Conservation (phyloP, 2,113 vertebrate species). For the Candoia aspera region DNA sequence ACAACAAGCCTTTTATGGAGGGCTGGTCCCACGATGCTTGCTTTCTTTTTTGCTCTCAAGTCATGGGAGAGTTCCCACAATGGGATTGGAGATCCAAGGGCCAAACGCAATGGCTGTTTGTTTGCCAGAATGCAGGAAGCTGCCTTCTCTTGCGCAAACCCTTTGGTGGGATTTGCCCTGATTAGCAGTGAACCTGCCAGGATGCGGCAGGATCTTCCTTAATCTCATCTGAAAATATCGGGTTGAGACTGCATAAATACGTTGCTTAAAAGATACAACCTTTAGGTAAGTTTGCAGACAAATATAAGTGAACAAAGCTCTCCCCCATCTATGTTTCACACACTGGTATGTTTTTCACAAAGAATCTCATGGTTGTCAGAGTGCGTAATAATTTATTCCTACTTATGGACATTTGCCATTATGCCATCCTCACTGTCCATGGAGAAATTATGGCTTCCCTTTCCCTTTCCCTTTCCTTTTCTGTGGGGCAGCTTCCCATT, state of each 20-base stretch:
- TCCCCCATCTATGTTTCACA: not conserved
- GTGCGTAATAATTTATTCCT: not conserved
- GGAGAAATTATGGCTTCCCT: not conserved
- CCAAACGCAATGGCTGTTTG: not conserved
- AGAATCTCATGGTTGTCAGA: not conserved
- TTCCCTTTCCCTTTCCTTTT: not conserved
- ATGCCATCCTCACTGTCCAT: not conserved
- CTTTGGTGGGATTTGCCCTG: not conserved
- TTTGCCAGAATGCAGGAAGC: not conserved
- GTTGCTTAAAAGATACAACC: too few relatives aligned
- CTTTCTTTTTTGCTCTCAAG: not conserved
- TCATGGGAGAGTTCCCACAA: not conserved
- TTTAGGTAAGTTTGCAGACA: not conserved
- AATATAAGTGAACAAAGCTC: not conserved
- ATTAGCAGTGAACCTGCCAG: not conserved
- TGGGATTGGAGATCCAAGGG: not conserved
- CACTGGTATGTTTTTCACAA: not conserved
- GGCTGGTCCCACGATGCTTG: not conserved
- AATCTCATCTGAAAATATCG: not conserved
- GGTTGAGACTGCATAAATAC: too few relatives aligned
- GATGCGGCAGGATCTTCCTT: not conserved
- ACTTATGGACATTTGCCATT: not conserved
- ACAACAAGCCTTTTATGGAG: not conserved
- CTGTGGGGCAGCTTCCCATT: not conserved
- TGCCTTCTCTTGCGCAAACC: too few relatives aligned